Evolutionary conservation across 2,113 vertebrate genomes (phyloP).

Genomic region (Prunella fulvescens): DNA sequence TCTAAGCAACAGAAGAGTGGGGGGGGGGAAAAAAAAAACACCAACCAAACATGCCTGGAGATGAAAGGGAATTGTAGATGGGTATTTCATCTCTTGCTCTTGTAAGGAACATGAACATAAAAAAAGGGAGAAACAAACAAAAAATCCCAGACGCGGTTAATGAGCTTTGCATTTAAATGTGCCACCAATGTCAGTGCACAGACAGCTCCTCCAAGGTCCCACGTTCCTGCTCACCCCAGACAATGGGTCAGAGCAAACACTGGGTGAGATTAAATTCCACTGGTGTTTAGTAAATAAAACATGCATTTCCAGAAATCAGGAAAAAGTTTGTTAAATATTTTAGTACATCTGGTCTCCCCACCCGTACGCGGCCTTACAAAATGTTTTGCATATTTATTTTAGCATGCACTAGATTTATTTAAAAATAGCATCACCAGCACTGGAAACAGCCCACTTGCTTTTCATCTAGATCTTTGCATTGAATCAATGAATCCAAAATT

Average conservation of each 20-base stretch:
- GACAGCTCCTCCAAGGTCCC: background rate
- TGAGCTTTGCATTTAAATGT: constrained; percentile 54
- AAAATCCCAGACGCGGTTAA: constrained; percentile 32
- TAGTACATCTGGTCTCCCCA: constrained; percentile 45
- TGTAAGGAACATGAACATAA: background rate
- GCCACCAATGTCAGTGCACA: background rate
- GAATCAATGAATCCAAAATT: constrained; percentile 67
- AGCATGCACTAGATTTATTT: constrained; percentile 55
- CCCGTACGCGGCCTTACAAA: constrained; percentile 19
- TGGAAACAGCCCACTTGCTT: constrained; percentile 59
- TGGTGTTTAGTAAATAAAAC: constrained; percentile 21
- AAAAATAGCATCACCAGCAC: constrained; percentile 62
- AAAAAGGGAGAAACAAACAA: background rate
- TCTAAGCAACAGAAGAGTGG: background rate
- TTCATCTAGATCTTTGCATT: constrained; percentile 49
- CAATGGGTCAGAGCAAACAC: background rate
- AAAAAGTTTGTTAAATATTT: constrained; percentile 70
- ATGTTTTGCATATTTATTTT: constrained; percentile 65
- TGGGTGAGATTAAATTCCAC: background rate
- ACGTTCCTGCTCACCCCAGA: background rate
- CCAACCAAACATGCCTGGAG: background rate
- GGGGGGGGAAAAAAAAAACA: rapidly evolving
- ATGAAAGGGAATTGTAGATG: constrained; percentile 39
- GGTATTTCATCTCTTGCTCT: constrained; percentile 19
- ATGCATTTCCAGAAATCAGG: background rate